Percentiles rank a stretch among this genome's conserved stretches.
Conservation (phyloP, 2,888 invertebrate species). For the Rhopalosiphum nymphaeae region DNA sequence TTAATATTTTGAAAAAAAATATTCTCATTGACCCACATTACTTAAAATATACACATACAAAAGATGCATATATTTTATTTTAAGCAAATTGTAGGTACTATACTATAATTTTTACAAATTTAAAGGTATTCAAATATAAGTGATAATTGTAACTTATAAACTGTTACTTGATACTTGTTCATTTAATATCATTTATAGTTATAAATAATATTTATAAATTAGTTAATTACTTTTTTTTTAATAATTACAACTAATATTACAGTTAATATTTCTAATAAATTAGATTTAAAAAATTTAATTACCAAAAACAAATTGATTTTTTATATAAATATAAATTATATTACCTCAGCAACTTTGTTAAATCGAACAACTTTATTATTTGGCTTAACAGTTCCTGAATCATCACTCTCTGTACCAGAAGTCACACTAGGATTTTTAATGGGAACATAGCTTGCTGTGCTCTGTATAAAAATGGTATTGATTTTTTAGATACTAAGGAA, state of each 20-base stretch:
- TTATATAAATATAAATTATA: neutral
- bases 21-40: neutral
- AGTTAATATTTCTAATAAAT: neutral
- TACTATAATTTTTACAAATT: neutral
- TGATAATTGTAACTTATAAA: neutral
- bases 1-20: neutral
- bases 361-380: slow-evolving; percentile 86
- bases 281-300: neutral
- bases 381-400: slow-evolving; percentile 74
- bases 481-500: neutral
- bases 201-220: neutral
- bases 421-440: slow-evolving; percentile 80
- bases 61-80: neutral
- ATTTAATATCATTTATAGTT: neutral
- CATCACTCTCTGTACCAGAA: slow-evolving; percentile 87
- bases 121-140: neutral
- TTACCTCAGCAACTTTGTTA: slow-evolving; percentile 85
- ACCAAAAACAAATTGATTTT: neutral
- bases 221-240: neutral
- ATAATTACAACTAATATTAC: neutral
- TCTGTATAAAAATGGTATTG: slow-evolving; percentile 72
- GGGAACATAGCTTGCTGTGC: slow-evolving; percentile 93
- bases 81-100: neutral
- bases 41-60: neutral
- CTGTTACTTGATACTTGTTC: neutral